phyloP scores from a whole-genome alignment of 2,888 invertebrate genomes.

The Ariolimax columbianus region DNA sequence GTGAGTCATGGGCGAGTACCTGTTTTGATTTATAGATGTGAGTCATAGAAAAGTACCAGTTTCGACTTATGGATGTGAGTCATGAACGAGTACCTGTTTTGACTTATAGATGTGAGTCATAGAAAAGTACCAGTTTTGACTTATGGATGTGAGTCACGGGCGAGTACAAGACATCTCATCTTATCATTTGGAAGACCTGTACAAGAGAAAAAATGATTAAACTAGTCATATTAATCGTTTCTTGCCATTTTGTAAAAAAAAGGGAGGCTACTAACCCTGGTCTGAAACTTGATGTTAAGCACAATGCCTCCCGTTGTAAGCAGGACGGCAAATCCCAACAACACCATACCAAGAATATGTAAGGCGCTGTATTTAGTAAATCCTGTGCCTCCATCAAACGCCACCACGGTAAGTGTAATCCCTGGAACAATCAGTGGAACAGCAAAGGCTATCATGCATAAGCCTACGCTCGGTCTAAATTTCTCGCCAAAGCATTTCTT shows the following conservation, averaged over 20 bases:
- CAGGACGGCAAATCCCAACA: conserved; percentile 50
- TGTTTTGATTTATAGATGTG: no score
- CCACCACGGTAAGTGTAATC: conserved; percentile 61
- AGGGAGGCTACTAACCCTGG: conserved; percentile 25
- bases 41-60: no score
- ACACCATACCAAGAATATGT: conserved; percentile 57
- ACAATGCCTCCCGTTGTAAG: conserved; percentile 50
- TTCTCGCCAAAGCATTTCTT: conserved; percentile 47
- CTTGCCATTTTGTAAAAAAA: neutral
- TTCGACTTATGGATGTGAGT: no score
- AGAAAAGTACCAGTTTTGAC: no score
- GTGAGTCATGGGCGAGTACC: no score
- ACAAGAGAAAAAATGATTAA: no score
- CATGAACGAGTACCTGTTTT: no score
- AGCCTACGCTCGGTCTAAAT: conserved; percentile 56
- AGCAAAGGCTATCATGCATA: conserved; percentile 63
- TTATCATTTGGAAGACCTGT: no score
- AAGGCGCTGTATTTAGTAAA: conserved; percentile 57
- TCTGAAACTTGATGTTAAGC: conserved; percentile 49
- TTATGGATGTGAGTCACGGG: no score
- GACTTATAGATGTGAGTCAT: no score
- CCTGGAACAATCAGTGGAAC: conserved; percentile 63
- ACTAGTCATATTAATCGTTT: no score
- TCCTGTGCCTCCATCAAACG: conserved; percentile 57
- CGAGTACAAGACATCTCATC: no score